Evolutionary conservation across 2,888 invertebrate species (phyloP).

Genomic region (Nephrotoma guestfalica): DNA sequence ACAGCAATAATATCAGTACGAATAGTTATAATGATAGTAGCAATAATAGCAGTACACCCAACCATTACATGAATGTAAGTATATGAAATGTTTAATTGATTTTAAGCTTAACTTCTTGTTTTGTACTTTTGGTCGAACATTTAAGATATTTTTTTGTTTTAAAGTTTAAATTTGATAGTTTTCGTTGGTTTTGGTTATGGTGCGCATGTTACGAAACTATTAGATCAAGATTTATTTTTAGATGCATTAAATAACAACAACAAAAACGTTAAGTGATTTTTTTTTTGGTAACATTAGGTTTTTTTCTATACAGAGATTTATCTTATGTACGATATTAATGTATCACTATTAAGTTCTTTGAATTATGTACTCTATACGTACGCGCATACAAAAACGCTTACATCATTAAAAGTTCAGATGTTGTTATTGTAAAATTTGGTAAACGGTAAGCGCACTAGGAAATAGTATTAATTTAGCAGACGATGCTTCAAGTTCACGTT

Average conservation of each 20-base stretch:
- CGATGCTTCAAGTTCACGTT: not conserved
- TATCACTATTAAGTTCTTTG: not conserved
- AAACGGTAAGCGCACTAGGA: not conserved
- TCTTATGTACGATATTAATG: not conserved
- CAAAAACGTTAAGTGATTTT: not conserved
- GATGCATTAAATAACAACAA: not conserved
- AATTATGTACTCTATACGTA: not conserved
- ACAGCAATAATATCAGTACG: not conserved
- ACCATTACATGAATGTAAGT: not conserved
- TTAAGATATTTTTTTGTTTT: too few species aligned
- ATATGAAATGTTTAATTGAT: not conserved
- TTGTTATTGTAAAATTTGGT: not conserved
- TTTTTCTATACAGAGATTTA: not conserved
- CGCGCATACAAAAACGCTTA: not conserved
- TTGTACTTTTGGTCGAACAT: not conserved
- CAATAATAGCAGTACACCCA: not conserved
- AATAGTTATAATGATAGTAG: not conserved
- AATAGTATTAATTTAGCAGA: not conserved
- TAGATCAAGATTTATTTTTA: not conserved
- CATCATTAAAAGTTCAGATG: not conserved
- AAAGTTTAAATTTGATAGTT: not conserved
- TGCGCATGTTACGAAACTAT: not conserved
- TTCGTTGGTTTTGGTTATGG: not conserved
- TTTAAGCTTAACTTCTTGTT: not conserved
- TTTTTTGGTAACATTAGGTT: not conserved